A percentile compares a stretch with the other conserved stretches of the same genome.
These are phyloP conservation scores for Oxycera nigricornis DNA, from an alignment of 2,888 invertebrate genomes.

Conservation along the genomic window DNA sequence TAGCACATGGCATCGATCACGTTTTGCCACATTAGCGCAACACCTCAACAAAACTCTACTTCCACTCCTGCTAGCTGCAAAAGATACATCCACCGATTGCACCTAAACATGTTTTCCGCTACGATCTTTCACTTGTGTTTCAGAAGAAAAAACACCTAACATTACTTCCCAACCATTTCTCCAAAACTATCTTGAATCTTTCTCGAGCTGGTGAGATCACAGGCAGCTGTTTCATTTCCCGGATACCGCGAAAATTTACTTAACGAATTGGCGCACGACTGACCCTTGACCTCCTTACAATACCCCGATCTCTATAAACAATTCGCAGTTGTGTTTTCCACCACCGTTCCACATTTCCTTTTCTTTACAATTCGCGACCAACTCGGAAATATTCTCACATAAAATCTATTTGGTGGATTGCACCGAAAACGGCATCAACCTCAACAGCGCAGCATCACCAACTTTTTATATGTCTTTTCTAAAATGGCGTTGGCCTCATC, in stretches of 20 bases:
- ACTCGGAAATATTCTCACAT: neutral
- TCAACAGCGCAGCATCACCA: neutral
- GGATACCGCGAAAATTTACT: conserved; percentile 23
- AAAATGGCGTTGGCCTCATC: neutral
- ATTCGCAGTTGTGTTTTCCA: neutral
- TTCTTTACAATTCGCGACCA: neutral
- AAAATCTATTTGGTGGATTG: conserved; percentile 17
- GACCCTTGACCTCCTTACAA: conserved; percentile 24
- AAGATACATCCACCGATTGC: neutral
- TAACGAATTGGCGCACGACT: conserved; percentile 38
- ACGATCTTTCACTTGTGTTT: neutral
- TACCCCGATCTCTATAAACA: neutral
- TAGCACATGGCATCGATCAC: neutral
- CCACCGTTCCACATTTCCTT: conserved; percentile 14
- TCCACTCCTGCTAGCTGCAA: neutral
- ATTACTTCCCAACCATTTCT: neutral
- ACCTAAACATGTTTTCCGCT: neutral
- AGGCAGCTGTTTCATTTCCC: neutral
- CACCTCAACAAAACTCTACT: neutral
- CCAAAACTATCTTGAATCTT: neutral
- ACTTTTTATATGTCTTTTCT: neutral
- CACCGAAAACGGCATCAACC: neutral
- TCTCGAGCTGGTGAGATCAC: neutral
- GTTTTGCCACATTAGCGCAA: neutral
- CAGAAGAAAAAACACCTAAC: neutral